Percentiles rank a stretch among this genome's conserved stretches.
phyloP scores from a whole-genome alignment of 2,888 invertebrate genomes.

The Chironomus riparius region DNA sequence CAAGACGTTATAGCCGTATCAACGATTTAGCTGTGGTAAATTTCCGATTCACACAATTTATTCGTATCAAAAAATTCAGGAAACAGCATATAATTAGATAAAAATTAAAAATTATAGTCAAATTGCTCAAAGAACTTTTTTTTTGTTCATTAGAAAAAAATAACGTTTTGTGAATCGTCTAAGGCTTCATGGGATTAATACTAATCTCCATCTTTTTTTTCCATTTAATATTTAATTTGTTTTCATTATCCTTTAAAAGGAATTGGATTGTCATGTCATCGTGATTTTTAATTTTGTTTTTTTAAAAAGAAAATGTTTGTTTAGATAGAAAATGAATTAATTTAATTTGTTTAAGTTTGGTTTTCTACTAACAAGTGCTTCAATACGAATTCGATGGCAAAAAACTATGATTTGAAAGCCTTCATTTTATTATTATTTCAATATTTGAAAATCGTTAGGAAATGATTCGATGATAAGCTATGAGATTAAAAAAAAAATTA shows the following conservation, averaged over 20 bases:
- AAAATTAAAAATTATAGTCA: not conserved
- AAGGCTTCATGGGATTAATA: not conserved
- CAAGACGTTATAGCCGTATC: constrained; percentile 74
- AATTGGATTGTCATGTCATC: not conserved
- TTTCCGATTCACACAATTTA: constrained; percentile 3
- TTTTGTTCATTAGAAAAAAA: not conserved
- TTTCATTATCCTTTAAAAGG: not conserved
- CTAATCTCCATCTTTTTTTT: not conserved
- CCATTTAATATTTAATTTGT: not conserved
- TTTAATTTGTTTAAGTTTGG: too few relatives aligned
- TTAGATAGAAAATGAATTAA: too few relatives aligned
- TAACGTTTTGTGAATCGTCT: not conserved
- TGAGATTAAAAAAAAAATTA: not conserved
- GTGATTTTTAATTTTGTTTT: too few relatives aligned
- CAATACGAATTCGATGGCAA: not conserved
- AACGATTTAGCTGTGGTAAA: constrained; percentile 75
- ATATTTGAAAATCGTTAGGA: not conserved
- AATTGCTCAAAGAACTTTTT: not conserved
- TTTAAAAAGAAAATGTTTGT: too few relatives aligned
- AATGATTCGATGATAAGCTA: not conserved
- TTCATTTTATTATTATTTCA: constrained; percentile 14
- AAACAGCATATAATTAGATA: not conserved
- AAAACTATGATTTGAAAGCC: not conserved
- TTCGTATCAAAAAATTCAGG: not conserved
- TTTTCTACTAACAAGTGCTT: not conserved